phyloP scores from a whole-genome alignment of 2,113 vertebrate species.

The Scalopus aquaticus region DNA sequence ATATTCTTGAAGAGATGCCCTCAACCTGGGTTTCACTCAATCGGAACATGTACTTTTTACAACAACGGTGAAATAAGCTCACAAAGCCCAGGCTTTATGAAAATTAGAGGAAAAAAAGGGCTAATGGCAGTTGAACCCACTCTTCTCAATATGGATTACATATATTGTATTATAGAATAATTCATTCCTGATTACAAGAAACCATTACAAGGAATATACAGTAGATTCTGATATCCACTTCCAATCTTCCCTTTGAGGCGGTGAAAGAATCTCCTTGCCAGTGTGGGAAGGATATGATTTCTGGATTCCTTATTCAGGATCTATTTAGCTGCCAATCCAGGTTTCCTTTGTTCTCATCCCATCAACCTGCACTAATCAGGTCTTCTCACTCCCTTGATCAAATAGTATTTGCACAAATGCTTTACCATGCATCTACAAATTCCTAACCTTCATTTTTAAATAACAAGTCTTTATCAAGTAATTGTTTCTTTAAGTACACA shows the following conservation, averaged over 20 bases:
- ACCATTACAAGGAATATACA: background rate
- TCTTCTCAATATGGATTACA: background rate
- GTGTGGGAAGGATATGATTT: background rate
- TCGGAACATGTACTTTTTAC: background rate
- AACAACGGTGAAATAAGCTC: background rate
- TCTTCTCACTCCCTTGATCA: background rate
- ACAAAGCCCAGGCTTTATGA: background rate
- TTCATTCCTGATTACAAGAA: background rate
- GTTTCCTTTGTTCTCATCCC: background rate
- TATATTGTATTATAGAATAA: background rate
- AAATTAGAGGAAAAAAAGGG: background rate
- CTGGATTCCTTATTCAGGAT: background rate
- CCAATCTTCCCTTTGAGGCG: background rate
- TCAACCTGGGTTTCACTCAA: background rate
- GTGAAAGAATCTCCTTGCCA: background rate
- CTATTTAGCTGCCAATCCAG: background rate
- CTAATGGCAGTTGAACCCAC: background rate
- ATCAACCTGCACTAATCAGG: background rate
- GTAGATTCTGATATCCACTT: background rate
- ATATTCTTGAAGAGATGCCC: background rate
- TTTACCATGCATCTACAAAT: background rate
- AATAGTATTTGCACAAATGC: background rate
- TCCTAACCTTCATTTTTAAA: conserved; percentile 23
- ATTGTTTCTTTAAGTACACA: background rate
- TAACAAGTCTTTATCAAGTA: background rate